Evolutionary conservation across 2,113 vertebrate genomes (phyloP), one percentile per base, ranked within the genome.

Genomic region (Dipodomys spectabilis): DNA sequence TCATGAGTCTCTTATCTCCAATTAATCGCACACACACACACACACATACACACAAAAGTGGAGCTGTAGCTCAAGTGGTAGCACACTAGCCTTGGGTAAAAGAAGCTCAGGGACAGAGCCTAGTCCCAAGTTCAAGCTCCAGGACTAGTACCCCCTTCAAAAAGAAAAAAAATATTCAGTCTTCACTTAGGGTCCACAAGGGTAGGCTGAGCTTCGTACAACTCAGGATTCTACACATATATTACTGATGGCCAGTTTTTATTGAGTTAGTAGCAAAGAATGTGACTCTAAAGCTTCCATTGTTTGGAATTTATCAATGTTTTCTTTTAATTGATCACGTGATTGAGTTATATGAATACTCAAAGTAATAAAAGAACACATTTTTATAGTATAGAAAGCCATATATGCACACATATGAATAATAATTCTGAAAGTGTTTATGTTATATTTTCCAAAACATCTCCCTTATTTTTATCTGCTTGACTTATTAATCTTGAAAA

Each of bases 391-490:
- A 27, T 49, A 12, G 23, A 79, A 35, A 57, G 30, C 28, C 39
- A 73, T 7, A 72, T 32, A 16, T 18, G 9, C 60, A 62, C 19
- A 62, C 60, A 62, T 62, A 22, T 1, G 30, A 57, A 35, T 32
- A 45, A 32, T 11, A 45, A 44, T n/a, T 6, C 20, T 49, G 75
- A 16, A 4, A 15, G 7, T 71, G 8, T 45, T 83, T 35, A 23
- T 69, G 78, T 62, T 20, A 35, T 32, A 39, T 79, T 80, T 84
- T 87, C 53, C 86, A 35, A 67, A 3, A 35, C 28, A 64, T 69
- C 27, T 45, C 82, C 6, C 57, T 87, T 78, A 91, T 82, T 78
- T 92, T 88, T 32, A 77, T 80, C 57, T 71, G 28, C 28, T 92
- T 69, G 19, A 5, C 73, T n/a, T 74, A 73, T 44, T 75, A 82